Evolutionary conservation across 2,888 invertebrate species (phyloP).

Genomic region (Teinopalpus imperialis): DNA sequence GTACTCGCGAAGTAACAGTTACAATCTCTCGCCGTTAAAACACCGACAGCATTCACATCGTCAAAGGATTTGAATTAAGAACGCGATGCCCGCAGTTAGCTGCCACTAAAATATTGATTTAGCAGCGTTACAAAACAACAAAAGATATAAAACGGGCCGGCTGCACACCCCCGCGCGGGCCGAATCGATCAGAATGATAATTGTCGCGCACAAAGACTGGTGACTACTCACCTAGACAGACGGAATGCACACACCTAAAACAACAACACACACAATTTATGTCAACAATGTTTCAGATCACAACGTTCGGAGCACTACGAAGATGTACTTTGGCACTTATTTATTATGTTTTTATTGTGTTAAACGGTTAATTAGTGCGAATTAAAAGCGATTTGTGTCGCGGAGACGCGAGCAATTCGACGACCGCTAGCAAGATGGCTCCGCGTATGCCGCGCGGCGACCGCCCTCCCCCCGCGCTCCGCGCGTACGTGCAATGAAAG

Average conservation of each 20-base stretch:
- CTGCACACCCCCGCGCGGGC: conserved; percentile 73
- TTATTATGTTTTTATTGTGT: conserved; percentile 52
- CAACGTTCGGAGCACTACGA: conserved; percentile 43
- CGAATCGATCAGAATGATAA: conserved; percentile 80
- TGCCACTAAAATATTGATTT: conserved; percentile 80
- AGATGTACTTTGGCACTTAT: conserved; percentile 44
- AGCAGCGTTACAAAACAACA: conserved; percentile 77
- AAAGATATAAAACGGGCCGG: conserved; percentile 77
- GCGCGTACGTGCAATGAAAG: conserved; percentile 81
- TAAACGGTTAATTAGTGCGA: conserved; percentile 74
- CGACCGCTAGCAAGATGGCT: conserved; percentile 80
- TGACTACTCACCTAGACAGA: conserved; percentile 75
- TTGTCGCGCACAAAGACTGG: conserved; percentile 79
- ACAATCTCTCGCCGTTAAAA: conserved; percentile 30
- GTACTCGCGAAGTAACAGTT: conserved; percentile 30
- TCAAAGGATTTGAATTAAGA: conserved; percentile 41
- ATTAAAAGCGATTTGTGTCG: conserved; percentile 69
- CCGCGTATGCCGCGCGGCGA: conserved; percentile 59
- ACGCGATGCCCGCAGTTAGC: conserved; percentile 44
- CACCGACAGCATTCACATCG: conserved; percentile 35
- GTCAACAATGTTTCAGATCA: conserved; percentile 54
- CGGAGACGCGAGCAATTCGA: conserved; percentile 76
- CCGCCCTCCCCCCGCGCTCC: conserved; percentile 61
- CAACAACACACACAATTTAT: conserved; percentile 65
- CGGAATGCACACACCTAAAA: conserved; percentile 71